These are phyloP conservation scores for Sminthurides bifidus DNA, from an alignment of 1,140 invertebrate genomes.

Conservation along the genomic window DNA sequence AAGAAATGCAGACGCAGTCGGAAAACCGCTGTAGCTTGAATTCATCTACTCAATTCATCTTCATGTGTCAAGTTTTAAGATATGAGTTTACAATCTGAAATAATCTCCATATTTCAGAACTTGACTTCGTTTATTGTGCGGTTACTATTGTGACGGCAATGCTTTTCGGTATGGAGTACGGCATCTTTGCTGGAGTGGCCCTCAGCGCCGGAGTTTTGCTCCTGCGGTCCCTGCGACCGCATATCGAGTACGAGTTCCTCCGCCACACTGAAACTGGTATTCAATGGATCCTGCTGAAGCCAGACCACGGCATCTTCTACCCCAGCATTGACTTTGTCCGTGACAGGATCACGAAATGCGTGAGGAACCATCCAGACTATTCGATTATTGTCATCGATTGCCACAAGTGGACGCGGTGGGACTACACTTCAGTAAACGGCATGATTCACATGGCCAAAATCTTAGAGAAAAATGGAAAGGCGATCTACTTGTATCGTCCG, in stretches of 20 bases:
- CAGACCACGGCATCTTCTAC: constrained; percentile 68
- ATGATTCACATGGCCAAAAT: constrained; percentile 12
- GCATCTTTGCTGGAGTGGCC: constrained; percentile 72
- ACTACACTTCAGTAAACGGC: constrained; percentile 22
- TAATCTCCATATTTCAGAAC: constrained; percentile 50
- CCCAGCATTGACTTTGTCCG: constrained; percentile 76
- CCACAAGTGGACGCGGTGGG: constrained; percentile 17
- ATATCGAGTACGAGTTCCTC: background rate
- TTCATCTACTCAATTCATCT: too few species aligned
- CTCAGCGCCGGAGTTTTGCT: constrained; percentile 71
- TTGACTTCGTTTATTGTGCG: constrained; percentile 60
- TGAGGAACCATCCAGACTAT: constrained; percentile 3
- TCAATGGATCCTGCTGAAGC: constrained; percentile 64
- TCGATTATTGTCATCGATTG: constrained; percentile 12
- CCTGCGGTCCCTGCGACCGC: constrained; percentile 34
- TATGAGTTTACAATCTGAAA: too few species aligned
- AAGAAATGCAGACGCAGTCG: too few species aligned
- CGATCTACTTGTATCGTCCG: background rate
- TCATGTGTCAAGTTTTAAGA: too few species aligned
- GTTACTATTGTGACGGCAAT: constrained; percentile 73
- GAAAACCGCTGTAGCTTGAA: too few species aligned
- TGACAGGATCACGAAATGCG: constrained; percentile 44
- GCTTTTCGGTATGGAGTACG: constrained; percentile 71
- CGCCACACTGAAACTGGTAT: constrained; percentile 41
- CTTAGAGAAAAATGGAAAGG: constrained; percentile 17